A percentile compares a stretch with the other conserved stretches of the same genome.
Evolutionary conservation across 2,888 invertebrate genomes (phyloP).

Genomic region (Hartigia nigra): DNA sequence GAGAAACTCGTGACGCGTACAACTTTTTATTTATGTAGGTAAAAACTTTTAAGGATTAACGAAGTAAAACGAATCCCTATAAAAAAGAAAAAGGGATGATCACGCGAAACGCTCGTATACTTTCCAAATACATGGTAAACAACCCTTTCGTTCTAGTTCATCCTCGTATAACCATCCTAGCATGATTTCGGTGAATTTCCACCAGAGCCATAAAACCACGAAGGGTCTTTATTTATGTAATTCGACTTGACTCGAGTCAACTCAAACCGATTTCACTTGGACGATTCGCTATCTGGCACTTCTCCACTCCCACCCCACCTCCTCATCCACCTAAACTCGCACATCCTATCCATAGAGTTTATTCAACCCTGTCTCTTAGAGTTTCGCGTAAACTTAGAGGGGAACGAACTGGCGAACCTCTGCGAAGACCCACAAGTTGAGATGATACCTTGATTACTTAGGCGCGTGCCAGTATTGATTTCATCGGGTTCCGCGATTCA

Average conservation of each 20-base stretch:
- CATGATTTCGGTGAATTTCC: not conserved
- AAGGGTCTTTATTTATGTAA: not conserved
- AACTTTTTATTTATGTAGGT: not conserved
- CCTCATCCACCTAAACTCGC: not conserved
- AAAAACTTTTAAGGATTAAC: not conserved
- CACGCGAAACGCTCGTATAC: not conserved
- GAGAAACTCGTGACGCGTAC: not conserved
- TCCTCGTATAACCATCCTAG: not conserved
- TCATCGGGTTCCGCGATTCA: conserved; percentile 62
- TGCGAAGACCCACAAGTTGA: conserved; percentile 63
- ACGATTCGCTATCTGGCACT: not conserved
- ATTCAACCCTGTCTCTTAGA: conserved; percentile 6
- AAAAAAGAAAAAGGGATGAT: not conserved
- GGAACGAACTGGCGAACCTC: conserved; percentile 51
- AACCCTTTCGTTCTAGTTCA: not conserved
- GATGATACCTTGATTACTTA: conserved; percentile 65
- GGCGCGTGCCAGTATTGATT: conserved; percentile 62
- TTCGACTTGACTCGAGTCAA: not conserved
- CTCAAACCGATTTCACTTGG: not conserved
- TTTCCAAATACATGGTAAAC: not conserved
- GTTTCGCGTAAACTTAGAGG: conserved; percentile 28
- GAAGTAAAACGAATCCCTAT: not conserved
- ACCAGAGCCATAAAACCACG: not conserved
- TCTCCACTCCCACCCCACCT: not conserved
- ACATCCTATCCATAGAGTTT: no score